Conservation (phyloP, 2,113 vertebrate genomes). For the Grallaria varia region DNA sequence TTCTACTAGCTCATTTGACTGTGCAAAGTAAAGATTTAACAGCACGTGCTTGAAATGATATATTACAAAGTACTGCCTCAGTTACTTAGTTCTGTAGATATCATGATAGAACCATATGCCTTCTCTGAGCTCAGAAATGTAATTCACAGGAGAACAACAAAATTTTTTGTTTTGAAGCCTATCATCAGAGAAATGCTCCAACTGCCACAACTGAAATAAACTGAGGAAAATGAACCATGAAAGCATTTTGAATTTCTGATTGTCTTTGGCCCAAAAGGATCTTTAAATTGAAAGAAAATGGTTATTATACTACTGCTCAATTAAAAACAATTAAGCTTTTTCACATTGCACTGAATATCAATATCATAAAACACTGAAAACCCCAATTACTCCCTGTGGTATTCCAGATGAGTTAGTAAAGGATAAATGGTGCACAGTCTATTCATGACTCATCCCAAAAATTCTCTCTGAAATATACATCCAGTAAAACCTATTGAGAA, state of each 20-base stretch:
- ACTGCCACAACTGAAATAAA: slow-evolving; percentile 34
- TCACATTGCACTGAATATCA: not conserved
- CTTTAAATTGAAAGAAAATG: slow-evolving; percentile 27
- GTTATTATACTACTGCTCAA: slow-evolving; percentile 6
- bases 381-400: not conserved
- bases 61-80: not conserved
- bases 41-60: not conserved
- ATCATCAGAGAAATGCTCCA: not conserved
- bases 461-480: not conserved
- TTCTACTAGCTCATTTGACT: not conserved
- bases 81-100: not conserved
- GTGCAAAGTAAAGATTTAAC: not conserved
- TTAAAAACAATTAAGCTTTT: slow-evolving; percentile 31
- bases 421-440: not conserved
- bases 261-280: not conserved
- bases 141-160: not conserved
- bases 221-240: not conserved
- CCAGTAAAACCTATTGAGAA: not conserved
- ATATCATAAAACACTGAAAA: not conserved
- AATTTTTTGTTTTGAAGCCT: not conserved
- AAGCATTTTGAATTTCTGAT: not conserved
- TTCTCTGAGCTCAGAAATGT: not conserved
- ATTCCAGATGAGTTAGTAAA: slow-evolving; percentile 37
- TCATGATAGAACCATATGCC: not conserved
- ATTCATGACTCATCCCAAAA: not conserved